Percentiles rank a stretch among this genome's conserved stretches.
Conservation (phyloP, 2,888 invertebrate genomes). For the Meiosimyza decipiens region DNA sequence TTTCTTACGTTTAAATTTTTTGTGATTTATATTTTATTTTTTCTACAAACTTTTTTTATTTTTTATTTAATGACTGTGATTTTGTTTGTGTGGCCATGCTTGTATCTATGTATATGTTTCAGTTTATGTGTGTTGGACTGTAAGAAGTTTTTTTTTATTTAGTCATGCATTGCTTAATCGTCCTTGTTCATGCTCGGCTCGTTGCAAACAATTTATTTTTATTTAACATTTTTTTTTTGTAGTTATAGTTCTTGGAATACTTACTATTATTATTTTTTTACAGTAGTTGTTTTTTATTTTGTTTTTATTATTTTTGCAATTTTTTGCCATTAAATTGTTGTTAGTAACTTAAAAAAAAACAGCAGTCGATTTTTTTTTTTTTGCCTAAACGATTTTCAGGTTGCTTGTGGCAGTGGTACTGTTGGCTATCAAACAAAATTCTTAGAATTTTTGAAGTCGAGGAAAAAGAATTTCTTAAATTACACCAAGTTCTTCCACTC, state of each 20-base stretch:
- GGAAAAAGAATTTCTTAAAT: too few species aligned
- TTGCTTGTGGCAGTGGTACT: too few species aligned
- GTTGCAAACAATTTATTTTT: constrained; percentile 5
- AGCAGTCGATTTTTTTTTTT: constrained; percentile 4
- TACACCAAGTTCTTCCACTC: too few species aligned
- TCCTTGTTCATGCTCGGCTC: constrained; percentile 32
- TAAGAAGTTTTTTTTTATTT: constrained; percentile 12
- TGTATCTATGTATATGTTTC: not conserved
- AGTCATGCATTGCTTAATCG: constrained; percentile 32
- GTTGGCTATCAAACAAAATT: too few species aligned
- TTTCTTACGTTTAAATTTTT: constrained; percentile 9
- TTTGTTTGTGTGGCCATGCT: constrained; percentile 3
- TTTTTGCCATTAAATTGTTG: not conserved
- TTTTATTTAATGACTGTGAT: not conserved
- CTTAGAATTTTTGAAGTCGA: too few species aligned
- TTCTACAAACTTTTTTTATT: not conserved
- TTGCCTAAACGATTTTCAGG: not conserved
- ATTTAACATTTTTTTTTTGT: not conserved
- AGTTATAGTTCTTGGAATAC: not conserved
- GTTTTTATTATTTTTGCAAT: constrained; percentile 22
- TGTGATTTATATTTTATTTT: not conserved
- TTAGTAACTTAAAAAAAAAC: constrained; percentile 15
- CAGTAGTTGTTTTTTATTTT: constrained; percentile 9
- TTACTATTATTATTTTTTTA: constrained; percentile 1
- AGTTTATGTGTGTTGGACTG: not conserved